These are phyloP conservation scores for Hirtodrosophila duncani DNA, from an alignment of 2,888 invertebrate species.

Conservation along the genomic window DNA sequence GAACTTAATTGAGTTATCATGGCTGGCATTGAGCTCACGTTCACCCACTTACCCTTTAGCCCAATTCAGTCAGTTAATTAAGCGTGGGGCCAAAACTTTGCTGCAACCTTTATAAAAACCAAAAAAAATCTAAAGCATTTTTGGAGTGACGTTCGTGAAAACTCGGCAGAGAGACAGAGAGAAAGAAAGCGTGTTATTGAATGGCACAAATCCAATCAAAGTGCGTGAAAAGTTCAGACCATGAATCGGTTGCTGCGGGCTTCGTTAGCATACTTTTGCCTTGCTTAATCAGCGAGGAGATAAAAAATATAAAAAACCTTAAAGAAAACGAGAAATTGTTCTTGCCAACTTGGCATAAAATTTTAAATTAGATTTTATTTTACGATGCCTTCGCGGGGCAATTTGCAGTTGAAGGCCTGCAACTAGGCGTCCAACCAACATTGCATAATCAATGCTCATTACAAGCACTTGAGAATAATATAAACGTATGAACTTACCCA, in stretches of 20 bases:
- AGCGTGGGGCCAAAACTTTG: conserved; percentile 15
- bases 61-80: conserved; percentile 40
- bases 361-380: conserved; percentile 50
- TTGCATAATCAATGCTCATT: conserved; percentile 38
- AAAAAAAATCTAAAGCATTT: conserved; percentile 9
- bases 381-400: conserved; percentile 24
- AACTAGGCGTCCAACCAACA: conserved; percentile 57
- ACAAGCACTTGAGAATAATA: neutral
- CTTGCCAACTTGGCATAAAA: conserved; percentile 44
- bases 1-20: conserved; percentile 23
- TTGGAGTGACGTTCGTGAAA: conserved; percentile 3
- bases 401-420: conserved; percentile 47
- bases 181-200: conserved; percentile 5
- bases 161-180: too few species aligned
- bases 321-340: conserved; percentile 20
- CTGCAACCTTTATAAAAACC: too few species aligned
- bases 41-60: neutral
- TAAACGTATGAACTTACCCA: conserved; percentile 38
- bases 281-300: conserved; percentile 23
- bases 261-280: conserved; percentile 25
- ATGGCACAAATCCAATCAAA: conserved; percentile 37
- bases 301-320: conserved; percentile 3
- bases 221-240: conserved; percentile 27
- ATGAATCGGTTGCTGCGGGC: conserved; percentile 9
- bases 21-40: too few species aligned